A percentile compares a stretch with the other conserved stretches of the same genome.
phyloP scores from a whole-genome alignment of 1,140 invertebrate genomes.

The Cydia pomonella region DNA sequence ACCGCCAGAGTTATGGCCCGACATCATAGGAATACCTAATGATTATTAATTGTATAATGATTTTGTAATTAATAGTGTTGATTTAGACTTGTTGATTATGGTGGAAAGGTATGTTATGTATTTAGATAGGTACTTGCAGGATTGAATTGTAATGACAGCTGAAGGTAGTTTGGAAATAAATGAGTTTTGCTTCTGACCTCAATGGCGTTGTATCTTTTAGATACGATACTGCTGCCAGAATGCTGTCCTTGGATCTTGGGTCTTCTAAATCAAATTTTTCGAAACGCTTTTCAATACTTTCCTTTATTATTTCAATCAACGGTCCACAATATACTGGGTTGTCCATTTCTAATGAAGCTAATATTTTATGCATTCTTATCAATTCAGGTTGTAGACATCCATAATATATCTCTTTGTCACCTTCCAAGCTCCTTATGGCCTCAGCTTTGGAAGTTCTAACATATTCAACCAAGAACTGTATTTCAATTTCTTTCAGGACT shows the following conservation, averaged over 20 bases:
- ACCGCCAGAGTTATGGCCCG: no score
- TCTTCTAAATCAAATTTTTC: constrained; percentile 34
- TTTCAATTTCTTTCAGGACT: constrained; percentile 35
- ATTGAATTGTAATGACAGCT: no score
- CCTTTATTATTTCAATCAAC: constrained; percentile 33
- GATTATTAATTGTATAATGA: no score
- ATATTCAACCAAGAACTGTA: constrained; percentile 35
- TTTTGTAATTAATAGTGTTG: no score
- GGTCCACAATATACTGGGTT: constrained; percentile 35
- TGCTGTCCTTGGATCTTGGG: constrained; percentile 37
- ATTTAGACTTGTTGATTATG: no score
- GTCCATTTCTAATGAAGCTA: constrained; percentile 34
- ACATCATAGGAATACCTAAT: no score
- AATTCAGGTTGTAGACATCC: constrained; percentile 38
- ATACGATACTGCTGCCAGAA: constrained; percentile 45
- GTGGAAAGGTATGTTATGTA: no score
- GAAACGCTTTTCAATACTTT: constrained; percentile 35
- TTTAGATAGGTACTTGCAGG: no score
- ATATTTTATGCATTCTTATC: constrained; percentile 37
- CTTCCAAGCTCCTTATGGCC: constrained; percentile 36
- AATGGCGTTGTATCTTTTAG: no score
- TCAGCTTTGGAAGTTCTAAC: constrained; percentile 33
- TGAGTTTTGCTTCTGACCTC: no score
- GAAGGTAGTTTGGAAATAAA: no score
- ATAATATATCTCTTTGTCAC: constrained; percentile 38